These are phyloP conservation scores for Lepidurus arcticus DNA, from an alignment of 1,140 invertebrate genomes.

Conservation along the genomic window DNA sequence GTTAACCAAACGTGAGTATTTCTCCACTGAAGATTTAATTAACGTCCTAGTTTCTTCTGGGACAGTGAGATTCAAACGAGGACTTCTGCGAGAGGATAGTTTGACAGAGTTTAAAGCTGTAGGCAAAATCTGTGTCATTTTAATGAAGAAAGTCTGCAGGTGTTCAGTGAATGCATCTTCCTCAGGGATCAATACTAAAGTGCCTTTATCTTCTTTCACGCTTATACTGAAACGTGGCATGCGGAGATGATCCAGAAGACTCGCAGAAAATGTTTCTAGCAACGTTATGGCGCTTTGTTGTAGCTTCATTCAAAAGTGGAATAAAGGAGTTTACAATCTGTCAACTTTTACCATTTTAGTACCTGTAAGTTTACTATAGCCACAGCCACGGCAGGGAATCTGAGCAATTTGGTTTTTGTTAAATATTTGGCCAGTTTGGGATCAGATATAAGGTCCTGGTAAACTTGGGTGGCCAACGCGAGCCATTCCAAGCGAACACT, in stretches of 20 bases:
- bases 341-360: not conserved
- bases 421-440: not conserved
- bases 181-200: not conserved
- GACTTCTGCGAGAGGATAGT: not conserved
- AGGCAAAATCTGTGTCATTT: not conserved
- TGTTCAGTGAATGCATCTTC: not conserved
- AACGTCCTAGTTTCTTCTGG: not conserved
- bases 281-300: not conserved
- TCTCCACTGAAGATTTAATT: not conserved
- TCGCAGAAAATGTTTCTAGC: not conserved
- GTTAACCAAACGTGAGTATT: not conserved
- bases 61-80: not conserved
- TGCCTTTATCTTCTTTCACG: not conserved
- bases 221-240: slow-evolving; percentile 6
- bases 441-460: not conserved
- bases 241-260: not conserved
- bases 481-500: not conserved
- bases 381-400: not conserved
- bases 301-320: not conserved
- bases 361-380: not conserved
- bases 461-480: not conserved
- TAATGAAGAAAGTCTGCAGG: not conserved
- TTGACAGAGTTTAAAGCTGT: not conserved
- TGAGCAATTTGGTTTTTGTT: not conserved
- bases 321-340: not conserved